Conservation (phyloP, 2,888 invertebrate genomes). For the Trissolcus brochymenae region DNA sequence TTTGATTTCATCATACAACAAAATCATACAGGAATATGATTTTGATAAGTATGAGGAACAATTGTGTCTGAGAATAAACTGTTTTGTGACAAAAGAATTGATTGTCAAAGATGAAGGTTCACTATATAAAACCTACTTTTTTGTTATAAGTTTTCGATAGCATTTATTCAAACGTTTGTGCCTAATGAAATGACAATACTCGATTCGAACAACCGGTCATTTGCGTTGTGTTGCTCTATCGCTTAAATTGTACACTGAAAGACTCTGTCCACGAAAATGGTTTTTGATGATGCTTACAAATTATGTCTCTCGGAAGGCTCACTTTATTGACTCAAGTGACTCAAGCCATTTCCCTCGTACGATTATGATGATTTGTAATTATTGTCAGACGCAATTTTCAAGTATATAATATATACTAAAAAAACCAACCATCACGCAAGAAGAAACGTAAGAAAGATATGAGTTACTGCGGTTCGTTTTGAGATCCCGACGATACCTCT, state of each 20-base stretch:
- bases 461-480: constrained; percentile 23
- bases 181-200: constrained; percentile 2
- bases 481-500: constrained; percentile 6
- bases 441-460: constrained; percentile 13
- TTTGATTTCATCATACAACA: too few species aligned
- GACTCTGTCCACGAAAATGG: constrained; percentile 46
- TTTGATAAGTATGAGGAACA: too few species aligned
- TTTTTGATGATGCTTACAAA: constrained; percentile 30
- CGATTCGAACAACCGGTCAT: constrained; percentile 32
- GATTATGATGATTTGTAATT: constrained; percentile 25
- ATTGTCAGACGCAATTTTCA: constrained; percentile 18
- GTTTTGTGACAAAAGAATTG: too few species aligned
- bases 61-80: too few species aligned
- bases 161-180: background rate
- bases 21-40: too few species aligned
- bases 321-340: constrained; percentile 66
- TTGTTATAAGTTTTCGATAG: constrained; percentile 2
- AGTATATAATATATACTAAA: too few species aligned
- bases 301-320: constrained; percentile 65
- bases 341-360: constrained; percentile 53
- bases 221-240: constrained; percentile 39
- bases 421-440: background rate
- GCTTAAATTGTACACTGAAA: constrained; percentile 40
- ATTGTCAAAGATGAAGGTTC: too few species aligned
- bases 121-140: background rate